Conservation (phyloP, 1,140 invertebrate species). For the Leucophenga varia region DNA sequence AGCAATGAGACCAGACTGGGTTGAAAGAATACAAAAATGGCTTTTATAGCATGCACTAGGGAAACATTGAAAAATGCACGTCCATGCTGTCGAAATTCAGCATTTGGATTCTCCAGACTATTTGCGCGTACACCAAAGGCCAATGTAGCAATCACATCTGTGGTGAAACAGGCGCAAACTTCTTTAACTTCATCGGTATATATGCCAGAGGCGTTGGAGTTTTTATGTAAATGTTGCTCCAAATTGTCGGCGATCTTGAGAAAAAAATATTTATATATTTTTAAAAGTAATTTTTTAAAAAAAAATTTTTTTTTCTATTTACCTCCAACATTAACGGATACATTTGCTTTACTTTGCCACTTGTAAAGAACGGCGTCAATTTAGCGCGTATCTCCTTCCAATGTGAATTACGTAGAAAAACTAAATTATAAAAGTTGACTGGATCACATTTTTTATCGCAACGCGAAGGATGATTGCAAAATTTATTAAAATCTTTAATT, state of each 20-base stretch:
- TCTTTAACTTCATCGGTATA: conserved; percentile 54
- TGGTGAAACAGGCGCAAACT: conserved; percentile 59
- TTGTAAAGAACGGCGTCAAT: conserved; percentile 61
- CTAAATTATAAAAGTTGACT: conserved; percentile 39
- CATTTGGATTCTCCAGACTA: conserved; percentile 58
- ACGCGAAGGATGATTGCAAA: conserved; percentile 34
- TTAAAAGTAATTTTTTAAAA: not conserved
- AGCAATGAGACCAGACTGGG: conserved; percentile 41
- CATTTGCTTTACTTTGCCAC: conserved; percentile 61
- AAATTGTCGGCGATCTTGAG: conserved; percentile 35
- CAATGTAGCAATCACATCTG: conserved; percentile 63
- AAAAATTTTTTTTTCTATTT: not conserved
- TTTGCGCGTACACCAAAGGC: conserved; percentile 64
- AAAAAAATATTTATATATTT: not conserved
- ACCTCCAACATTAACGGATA: conserved; percentile 58
- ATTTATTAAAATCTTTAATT: conserved; percentile 58
- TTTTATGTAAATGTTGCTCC: conserved; percentile 21
- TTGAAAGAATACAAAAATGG: conserved; percentile 56
- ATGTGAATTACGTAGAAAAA: conserved; percentile 35
- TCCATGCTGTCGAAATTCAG: conserved; percentile 54
- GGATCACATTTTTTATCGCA: conserved; percentile 37
- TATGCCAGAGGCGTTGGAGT: not conserved
- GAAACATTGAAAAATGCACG: conserved; percentile 58
- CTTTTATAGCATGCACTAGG: conserved; percentile 58
- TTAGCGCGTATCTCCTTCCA: conserved; percentile 62